Evolutionary conservation across 2,113 vertebrate species (phyloP), one percentile per base, ranked within the genome.

Genomic region (Hiodon alosoides): DNA sequence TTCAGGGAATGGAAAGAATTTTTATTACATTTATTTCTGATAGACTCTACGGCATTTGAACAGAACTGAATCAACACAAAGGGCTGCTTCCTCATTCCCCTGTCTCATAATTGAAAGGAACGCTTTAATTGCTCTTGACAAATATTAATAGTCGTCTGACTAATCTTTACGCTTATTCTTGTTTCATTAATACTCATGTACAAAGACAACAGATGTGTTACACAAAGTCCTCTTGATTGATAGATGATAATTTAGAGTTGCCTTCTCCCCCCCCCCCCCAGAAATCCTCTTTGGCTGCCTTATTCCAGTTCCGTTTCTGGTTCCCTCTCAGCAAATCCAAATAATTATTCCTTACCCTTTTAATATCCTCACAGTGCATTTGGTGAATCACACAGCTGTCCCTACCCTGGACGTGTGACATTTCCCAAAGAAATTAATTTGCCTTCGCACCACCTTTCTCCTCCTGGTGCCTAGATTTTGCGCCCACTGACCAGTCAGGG

Each of bases 1-100:
- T 62, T 60, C 48, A 46, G 67, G 58, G 72, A 69, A 31, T 5
- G 9, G 6, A 54, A 59, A 71, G 8, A 54, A 70, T 74, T 78
- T 70, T 74, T 57, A 74, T 74, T 74, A 11, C 60, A 66, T 78
- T 75, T 71, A 50, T 67, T 59, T 31, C 16, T 53, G 57, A 50
- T 7, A 51, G 58, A 62, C 59, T 78, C 16, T 11, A 11, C 62
- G 65, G 50, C 57, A 50, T 73, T 57, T 64, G 47, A 61, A 52
- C 3, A 46, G 65, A 13, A 76, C 17, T 76, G 16, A 11, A 16
- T 70, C 48, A 31, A n/a, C 55, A 17, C 13, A 54, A 48, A 54
- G 53, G 16, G 14, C 2, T 13, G 10, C 14, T 16, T 7, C 72
- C 3, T 5, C 48, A 13, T 5, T 55, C 17, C 52, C 72, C 10